Conservation (phyloP, 2,888 invertebrate genomes). For the Melinaea marsaeus region DNA sequence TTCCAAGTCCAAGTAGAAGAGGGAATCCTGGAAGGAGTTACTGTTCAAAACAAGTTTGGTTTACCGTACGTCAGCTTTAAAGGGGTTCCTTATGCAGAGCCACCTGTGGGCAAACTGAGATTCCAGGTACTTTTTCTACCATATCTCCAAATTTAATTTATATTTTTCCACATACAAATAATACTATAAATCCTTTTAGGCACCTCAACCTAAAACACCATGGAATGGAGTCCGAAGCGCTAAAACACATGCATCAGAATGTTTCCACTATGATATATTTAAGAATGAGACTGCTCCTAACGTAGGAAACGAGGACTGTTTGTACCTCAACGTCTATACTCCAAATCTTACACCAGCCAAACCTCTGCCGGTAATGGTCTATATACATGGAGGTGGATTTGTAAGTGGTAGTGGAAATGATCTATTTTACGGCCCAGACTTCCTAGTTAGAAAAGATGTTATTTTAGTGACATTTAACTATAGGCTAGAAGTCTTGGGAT, state of each 20-base stretch:
- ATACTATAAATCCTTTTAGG: conserved; percentile 34
- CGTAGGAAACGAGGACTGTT: conserved; percentile 9
- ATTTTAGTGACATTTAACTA: conserved; percentile 65
- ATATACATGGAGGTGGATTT: conserved; percentile 56
- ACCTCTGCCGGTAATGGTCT: conserved; percentile 49
- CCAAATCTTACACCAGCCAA: not conserved
- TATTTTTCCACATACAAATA: too few relatives aligned
- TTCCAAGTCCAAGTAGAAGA: conserved; percentile 36
- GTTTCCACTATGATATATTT: conserved; percentile 25
- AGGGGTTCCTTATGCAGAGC: conserved; percentile 56
- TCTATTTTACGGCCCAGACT: conserved; percentile 58
- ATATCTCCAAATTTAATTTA: conserved; percentile 19
- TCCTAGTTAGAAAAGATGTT: conserved; percentile 52
- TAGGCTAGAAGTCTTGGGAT: conserved; percentile 59
- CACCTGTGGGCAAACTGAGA: conserved; percentile 50
- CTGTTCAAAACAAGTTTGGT: conserved; percentile 43
- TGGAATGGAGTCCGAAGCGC: conserved; percentile 50
- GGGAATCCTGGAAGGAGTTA: conserved; percentile 48
- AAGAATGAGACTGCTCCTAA: not conserved
- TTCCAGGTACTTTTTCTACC: conserved; percentile 46
- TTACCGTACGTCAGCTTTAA: conserved; percentile 51
- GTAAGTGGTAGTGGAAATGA: conserved; percentile 52
- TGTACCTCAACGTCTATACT: too few relatives aligned
- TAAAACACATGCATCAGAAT: conserved; percentile 36
- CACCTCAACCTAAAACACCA: conserved; percentile 40